phyloP scores from a whole-genome alignment of 1,140 invertebrate genomes.

The Hylaeus volcanicus region DNA sequence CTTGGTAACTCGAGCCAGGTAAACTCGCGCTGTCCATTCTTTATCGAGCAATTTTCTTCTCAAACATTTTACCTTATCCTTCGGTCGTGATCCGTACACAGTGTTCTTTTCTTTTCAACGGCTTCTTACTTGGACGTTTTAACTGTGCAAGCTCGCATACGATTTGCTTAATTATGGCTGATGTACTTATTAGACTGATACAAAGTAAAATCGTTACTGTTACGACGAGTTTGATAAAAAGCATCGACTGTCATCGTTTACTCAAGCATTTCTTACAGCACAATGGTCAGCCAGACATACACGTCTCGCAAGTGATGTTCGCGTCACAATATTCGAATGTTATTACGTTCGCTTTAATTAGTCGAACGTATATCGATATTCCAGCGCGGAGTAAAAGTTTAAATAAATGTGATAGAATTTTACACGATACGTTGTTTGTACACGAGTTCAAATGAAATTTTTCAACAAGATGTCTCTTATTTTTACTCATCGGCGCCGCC shows the following conservation, averaged over 20 bases:
- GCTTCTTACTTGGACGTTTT: not conserved
- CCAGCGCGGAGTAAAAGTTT: not conserved
- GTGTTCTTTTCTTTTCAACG: constrained; percentile 13
- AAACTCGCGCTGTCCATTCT: constrained; percentile 2
- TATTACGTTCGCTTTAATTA: not conserved
- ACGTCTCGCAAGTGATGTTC: not conserved
- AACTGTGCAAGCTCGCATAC: not conserved
- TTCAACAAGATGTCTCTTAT: constrained; percentile 1
- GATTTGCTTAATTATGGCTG: constrained; percentile 18
- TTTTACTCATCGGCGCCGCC: constrained; percentile 7
- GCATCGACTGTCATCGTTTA: constrained; percentile 5
- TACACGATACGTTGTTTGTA: constrained; percentile 23
- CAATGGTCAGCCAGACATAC: constrained; percentile 5
- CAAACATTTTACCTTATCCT: constrained; percentile 32
- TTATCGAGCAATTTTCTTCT: not conserved
- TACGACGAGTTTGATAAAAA: constrained; percentile 10
- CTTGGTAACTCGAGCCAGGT: constrained; percentile 37
- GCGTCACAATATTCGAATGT: constrained; percentile 1
- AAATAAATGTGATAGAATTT: constrained; percentile 3
- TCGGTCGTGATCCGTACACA: not conserved
- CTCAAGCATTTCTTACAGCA: constrained; percentile 23
- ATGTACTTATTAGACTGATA: constrained; percentile 59
- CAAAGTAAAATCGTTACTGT: constrained; percentile 10
- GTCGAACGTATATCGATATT: not conserved
- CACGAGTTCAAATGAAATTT: constrained; percentile 30